Evolutionary conservation across 2,797 vertebrate genomes (phyloP), one percentile per base, ranked within the genome.

Genomic region (Salmo trutta): DNA sequence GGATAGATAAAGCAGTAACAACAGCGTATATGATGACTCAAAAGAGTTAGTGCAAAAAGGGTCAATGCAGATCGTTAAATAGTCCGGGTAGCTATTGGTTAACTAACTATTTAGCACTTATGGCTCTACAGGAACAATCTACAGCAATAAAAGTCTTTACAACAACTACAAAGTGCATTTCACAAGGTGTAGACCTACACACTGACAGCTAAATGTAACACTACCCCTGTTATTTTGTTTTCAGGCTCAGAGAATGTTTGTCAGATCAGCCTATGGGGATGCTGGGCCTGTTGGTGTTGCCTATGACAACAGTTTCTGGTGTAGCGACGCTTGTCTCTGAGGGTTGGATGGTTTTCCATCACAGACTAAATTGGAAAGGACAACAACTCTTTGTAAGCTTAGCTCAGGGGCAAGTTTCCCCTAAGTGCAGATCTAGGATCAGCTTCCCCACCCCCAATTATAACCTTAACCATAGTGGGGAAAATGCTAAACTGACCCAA

Each of bases 271-370:
- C 83, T 81, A 84, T 3, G 36, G 83, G 81, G 85, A 87, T 73
- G 19, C 29, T 67, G 16, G 72, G 27, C 76, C 51, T 5, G 78
- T 81, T 67, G 77, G 81, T 82, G 88, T 88, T 87, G 85, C 82
- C 87, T 77, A 51, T 85, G 84, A 84, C 78, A 14, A 86, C 83
- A 81, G 85, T 89, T 89, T 86, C 85, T 77, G 81, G 78, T 78
- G 67, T 77, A 56, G 74, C 76, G 79, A 75, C 53, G 14, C 79
- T 73, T 79, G 80, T 75, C 88, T 89, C 90, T 14, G 21, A 82
- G 87, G 82, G 82, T 74, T 82, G 86, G 83, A 86, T 83, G 75
- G 81, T 88, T 91, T 93, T 92, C 90, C 91, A 92, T 89, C 85
- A 90, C 90, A 89, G 75, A 54, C 70, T n/a, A 27, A 73, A 19